Conservation (phyloP, 2,113 vertebrate species). For the Toxotes jaculatrix region DNA sequence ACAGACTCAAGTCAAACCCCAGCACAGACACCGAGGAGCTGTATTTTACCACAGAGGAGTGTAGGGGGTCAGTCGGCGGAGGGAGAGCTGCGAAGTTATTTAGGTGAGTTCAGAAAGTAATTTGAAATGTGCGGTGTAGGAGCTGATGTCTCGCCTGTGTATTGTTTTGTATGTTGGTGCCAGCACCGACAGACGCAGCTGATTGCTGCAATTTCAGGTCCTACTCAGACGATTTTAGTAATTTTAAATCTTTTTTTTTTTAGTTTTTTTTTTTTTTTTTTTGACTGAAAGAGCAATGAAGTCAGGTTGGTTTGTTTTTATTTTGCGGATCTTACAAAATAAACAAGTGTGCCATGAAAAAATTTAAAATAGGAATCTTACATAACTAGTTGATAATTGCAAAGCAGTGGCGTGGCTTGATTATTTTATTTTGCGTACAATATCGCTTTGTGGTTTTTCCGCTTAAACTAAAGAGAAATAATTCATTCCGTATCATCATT, state of each 20-base stretch:
- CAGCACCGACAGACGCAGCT: conserved; percentile 47
- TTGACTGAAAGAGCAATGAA: not conserved
- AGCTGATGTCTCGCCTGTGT: conserved; percentile 19
- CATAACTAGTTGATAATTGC: not conserved
- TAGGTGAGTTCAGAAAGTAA: conserved; percentile 71
- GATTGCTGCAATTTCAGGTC: conserved; percentile 32
- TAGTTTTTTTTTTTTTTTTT: not conserved
- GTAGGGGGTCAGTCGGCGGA: conserved; percentile 38
- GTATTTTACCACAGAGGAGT: conserved; percentile 41
- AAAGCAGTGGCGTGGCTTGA: not conserved
- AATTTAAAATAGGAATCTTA: not conserved
- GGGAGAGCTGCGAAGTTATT: conserved; percentile 38
- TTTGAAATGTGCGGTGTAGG: conserved; percentile 20
- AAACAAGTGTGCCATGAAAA: not conserved
- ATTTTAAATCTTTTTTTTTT: not conserved
- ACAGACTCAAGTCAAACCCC: conserved; percentile 8
- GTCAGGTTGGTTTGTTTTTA: too few relatives aligned
- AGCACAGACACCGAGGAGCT: conserved; percentile 31
- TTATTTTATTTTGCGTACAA: not conserved
- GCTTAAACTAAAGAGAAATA: conserved; percentile 21
- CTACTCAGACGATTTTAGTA: not conserved
- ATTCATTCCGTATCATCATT: conserved; percentile 52
- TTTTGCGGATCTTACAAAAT: too few relatives aligned
- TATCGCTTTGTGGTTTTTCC: not conserved
- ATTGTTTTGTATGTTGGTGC: conserved; percentile 61